Base-by-base conservation (phyloP, 2,113 vertebrate species). In the Mustelus asterias region DNA sequence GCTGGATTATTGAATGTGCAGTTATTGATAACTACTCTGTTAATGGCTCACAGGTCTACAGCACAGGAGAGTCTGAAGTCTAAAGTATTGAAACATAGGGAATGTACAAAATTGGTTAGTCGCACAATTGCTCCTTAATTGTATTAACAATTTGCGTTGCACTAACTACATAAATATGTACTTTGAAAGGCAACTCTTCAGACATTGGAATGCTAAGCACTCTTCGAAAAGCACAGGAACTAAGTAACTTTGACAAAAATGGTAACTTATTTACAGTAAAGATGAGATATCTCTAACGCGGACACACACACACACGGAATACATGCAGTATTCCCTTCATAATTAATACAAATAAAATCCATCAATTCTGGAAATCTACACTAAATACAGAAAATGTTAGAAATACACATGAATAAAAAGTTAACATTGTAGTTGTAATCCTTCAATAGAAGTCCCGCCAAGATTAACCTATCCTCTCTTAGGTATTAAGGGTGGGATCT, bases 1-100 rank as follows among this genome's bases (percentile, higher is more conserved):
- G 83, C 41, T 22, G 48, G 20, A 22, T 86, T 86, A 20, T 44
- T 44, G 37, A 89, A 58, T 29, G 13, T 8, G 29, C 48, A 29
- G 48, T 58, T 89, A 24, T 89, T 58, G 44, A 88, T 88, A 88
- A 88, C 22, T 1, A 88, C 44, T 54, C 85, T 37, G 48, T 89
- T 58, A 89, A 89, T 89, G 86, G 48, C 48, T 89, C 44, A 89
- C 86, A 88, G 85, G 85, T 88, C 44, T 88, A 88, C 44, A 88
- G 48, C 10, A 22, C 44, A 58, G 48, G 48, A 58, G 22, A 29
- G 86, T 89, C 86, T 89, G 86, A 89, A 86, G 83, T 89, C 86
- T 89, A 58, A 26, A 89, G 33, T 89, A 24, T 89, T 58, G 48
- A 89, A 58, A 58, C 44, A 29, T 24, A 89, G 48, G 85, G 22